A percentile compares a stretch with the other conserved stretches of the same genome.
phyloP scores from a whole-genome alignment of 2,797 vertebrate species.

The Cottoperca gobio region DNA sequence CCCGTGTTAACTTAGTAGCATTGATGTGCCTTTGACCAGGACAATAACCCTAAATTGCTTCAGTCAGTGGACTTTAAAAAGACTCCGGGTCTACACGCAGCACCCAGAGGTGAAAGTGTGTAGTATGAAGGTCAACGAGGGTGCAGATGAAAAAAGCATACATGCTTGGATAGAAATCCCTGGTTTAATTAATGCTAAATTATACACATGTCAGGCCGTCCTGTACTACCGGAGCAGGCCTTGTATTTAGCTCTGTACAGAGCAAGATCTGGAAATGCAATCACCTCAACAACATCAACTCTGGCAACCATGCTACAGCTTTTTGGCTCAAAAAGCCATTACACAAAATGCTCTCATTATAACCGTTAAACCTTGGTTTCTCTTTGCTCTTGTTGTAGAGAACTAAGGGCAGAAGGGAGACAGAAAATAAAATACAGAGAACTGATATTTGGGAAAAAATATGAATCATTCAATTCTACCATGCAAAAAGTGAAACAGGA shows the following conservation, averaged over 20 bases:
- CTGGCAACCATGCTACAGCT: conserved; percentile 11
- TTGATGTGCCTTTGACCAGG: conserved; percentile 34
- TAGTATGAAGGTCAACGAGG: conserved; percentile 29
- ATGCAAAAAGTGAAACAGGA: not conserved
- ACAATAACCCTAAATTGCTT: conserved; percentile 39
- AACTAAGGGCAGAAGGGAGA: not conserved
- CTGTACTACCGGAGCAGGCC: conserved; percentile 20
- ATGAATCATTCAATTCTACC: conserved; percentile 6
- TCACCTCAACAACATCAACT: conserved; percentile 13
- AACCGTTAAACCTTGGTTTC: not conserved
- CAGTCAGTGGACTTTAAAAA: conserved; percentile 35
- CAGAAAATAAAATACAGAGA: not conserved
- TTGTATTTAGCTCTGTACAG: conserved; percentile 31
- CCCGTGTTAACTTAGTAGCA: conserved; percentile 19
- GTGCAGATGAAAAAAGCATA: conserved; percentile 14
- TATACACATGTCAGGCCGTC: conserved; percentile 6
- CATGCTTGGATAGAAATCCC: conserved; percentile 15
- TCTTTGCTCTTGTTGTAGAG: conserved; percentile 1
- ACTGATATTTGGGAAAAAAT: conserved; percentile 1
- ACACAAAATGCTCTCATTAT: conserved; percentile 32
- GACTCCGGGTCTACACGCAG: conserved; percentile 17
- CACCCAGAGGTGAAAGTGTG: conserved; percentile 5
- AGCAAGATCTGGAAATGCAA: conserved; percentile 31
- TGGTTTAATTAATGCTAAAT: conserved; percentile 22
- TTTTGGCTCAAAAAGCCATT: conserved; percentile 23